Evolutionary conservation across 2,113 vertebrate genomes (phyloP), one percentile per base, ranked within the genome.

Genomic region (Progne subis): DNA sequence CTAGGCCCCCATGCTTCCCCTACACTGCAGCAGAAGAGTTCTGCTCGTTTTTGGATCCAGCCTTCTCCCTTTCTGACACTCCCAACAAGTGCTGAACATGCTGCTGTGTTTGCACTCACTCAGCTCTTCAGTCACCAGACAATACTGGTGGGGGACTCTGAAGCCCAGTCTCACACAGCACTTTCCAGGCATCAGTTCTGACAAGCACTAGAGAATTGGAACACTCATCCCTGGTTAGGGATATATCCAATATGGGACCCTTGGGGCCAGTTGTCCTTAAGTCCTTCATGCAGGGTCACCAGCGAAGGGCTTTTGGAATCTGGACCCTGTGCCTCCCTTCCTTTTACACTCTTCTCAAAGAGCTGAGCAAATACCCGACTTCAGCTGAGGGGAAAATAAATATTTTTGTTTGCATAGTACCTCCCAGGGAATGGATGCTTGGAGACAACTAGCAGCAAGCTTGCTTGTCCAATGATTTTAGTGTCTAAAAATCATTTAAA

Each of bases 241-340:
- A 5, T 2, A 0, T 13, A 47, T 2, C 50, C 50, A 50, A 24
- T 12, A 50, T 0, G 1, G 13, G 55, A 65, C 5, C 7, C 11
- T 7, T 5, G 20, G 14, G 10, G 23, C 5, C 74, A 37, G 9
- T 12, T 78, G 4, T 71, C 74, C 26, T 43, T 12, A 34, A 47
- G 12, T 39, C 57, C 2, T 0, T 67, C 25, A 6, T 8, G 8
- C 10, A 49, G 39, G 10, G 17, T 44, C 59, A 52, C 39, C 32
- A 34, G 4, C 18, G 32, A 50, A 50, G 16, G 21, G 39, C 37
- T 69, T 61, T 59, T 2, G 60, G 52, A 78, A 55, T 47, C 21
- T 14, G 9, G 59, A 47, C 2, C 3, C 19, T 0, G 0, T n/a
- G 39, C 7, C 31, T 87, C 56, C 41, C 34, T 82, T 70, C 52